Conservation (phyloP, 1,140 invertebrate genomes). For the Linepithema humile region DNA sequence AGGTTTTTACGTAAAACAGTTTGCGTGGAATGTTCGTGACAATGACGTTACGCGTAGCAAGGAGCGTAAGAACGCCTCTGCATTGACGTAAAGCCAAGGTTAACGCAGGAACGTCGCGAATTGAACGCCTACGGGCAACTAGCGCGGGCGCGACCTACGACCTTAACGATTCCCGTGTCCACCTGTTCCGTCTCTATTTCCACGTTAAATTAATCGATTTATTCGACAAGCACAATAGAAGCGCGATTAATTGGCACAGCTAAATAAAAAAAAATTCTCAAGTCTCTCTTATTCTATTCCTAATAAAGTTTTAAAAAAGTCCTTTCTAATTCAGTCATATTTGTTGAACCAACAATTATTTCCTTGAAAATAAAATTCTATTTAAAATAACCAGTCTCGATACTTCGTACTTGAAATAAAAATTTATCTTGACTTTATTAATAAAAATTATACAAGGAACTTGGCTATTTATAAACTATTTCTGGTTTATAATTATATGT, state of each 20-base stretch:
- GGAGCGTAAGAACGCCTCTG: constrained; percentile 63
- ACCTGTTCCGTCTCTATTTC: constrained; percentile 60
- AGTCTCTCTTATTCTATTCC: neutral
- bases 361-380: neutral
- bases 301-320: neutral
- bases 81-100: constrained; percentile 72
- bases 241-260: constrained; percentile 1
- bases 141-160: constrained; percentile 55
- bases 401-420: neutral
- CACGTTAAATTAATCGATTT: constrained; percentile 39
- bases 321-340: neutral
- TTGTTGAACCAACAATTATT: neutral
- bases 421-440: neutral
- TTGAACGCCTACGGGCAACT: constrained; percentile 64
- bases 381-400: neutral
- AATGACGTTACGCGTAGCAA: constrained; percentile 63
- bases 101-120: constrained; percentile 67
- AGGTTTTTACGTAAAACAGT: constrained; percentile 59
- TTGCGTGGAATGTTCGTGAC: constrained; percentile 60
- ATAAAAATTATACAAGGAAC: neutral
- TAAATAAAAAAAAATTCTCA: neutral
- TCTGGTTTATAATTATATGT: neutral
- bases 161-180: constrained; percentile 51
- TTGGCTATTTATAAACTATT: no score
- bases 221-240: neutral